These are phyloP conservation scores for Timandra comae DNA, from an alignment of 2,888 invertebrate species.

Conservation along the genomic window DNA sequence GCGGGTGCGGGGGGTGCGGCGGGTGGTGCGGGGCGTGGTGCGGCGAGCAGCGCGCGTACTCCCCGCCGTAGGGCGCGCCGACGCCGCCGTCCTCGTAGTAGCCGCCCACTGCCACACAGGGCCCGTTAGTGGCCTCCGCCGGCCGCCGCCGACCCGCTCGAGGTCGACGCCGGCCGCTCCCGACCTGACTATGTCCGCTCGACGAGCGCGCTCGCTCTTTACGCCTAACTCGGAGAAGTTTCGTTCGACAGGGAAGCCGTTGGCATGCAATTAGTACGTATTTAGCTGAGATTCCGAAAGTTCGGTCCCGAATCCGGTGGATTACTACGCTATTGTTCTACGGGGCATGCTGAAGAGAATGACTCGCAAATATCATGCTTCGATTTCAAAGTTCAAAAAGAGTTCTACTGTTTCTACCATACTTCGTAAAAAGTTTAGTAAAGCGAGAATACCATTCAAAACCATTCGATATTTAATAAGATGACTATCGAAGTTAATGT, in stretches of 20 bases:
- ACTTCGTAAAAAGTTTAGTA: slow-evolving; percentile 45
- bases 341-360: slow-evolving; percentile 59
- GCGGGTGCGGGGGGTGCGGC: slow-evolving; percentile 29
- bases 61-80: slow-evolving; percentile 52
- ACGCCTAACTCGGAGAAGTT: too few species aligned
- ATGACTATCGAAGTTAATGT: not conserved
- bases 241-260: slow-evolving; percentile 44
- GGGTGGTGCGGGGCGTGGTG: slow-evolving; percentile 39
- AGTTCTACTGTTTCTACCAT: slow-evolving; percentile 52
- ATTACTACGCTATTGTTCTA: slow-evolving; percentile 44
- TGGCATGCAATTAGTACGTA: slow-evolving; percentile 61
- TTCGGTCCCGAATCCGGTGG: slow-evolving; percentile 28
- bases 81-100: slow-evolving; percentile 68
- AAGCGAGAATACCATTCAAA: slow-evolving; percentile 43
- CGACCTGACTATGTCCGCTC: slow-evolving; percentile 48
- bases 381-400: slow-evolving; percentile 39
- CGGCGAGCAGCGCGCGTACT: slow-evolving; percentile 56
- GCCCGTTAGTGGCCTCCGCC: slow-evolving; percentile 43
- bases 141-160: slow-evolving; percentile 24
- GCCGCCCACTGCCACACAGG: slow-evolving; percentile 72
- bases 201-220: slow-evolving; percentile 2
- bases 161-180: slow-evolving; percentile 12
- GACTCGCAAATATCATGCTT: slow-evolving; percentile 53
- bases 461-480: slow-evolving; percentile 15
- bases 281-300: slow-evolving; percentile 32